Conservation (phyloP, 2,888 invertebrate genomes). For the Idaea straminata region DNA sequence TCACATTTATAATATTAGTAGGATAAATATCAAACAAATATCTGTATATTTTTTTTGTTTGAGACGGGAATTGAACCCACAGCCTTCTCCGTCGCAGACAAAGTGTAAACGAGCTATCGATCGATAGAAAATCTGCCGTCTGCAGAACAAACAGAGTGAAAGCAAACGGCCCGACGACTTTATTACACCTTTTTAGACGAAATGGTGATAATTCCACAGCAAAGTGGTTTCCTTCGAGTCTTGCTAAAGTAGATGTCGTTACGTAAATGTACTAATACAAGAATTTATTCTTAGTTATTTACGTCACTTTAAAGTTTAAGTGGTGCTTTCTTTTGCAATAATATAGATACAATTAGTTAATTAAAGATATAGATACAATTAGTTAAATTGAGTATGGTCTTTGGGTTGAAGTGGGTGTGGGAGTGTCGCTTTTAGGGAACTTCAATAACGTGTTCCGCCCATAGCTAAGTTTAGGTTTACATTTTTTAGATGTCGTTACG, state of each 20-base stretch:
- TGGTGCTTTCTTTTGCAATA: background rate
- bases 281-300: background rate
- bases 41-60: too few relatives aligned
- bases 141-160: constrained; percentile 22
- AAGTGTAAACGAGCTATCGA: background rate
- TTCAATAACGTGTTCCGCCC: too few relatives aligned
- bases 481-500: background rate
- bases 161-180: constrained; percentile 36
- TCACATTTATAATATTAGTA: too few relatives aligned
- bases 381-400: too few relatives aligned
- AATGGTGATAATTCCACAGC: constrained; percentile 53
- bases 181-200: constrained; percentile 49
- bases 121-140: background rate
- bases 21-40: too few relatives aligned
- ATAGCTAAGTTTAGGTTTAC: too few relatives aligned
- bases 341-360: background rate
- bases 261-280: background rate
- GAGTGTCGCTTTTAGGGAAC: too few relatives aligned
- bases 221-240: constrained; percentile 36
- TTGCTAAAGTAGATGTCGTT: background rate
- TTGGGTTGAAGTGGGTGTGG: too few relatives aligned
- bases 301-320: constrained; percentile 3
- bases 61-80: background rate
- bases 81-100: background rate
- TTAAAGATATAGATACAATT: background rate